Conservation (phyloP, 2,888 invertebrate species). For the Eristalinus aeneus region DNA sequence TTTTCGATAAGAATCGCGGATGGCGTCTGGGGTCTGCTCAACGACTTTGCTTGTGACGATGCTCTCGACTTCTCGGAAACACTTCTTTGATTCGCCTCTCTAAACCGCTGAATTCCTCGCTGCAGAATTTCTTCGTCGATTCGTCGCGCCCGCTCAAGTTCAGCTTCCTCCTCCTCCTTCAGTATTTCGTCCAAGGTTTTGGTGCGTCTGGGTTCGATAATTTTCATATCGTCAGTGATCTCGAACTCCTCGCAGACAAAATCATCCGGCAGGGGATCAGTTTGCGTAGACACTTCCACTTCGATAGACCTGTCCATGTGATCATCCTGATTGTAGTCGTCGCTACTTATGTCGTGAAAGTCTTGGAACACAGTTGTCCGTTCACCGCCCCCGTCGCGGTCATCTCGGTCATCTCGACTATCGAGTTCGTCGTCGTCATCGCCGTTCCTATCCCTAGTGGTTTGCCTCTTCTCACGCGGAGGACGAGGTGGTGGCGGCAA, state of each 20-base stretch:
- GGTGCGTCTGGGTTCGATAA: slow-evolving; percentile 78
- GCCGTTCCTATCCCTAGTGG: slow-evolving; percentile 76
- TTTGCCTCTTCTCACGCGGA: slow-evolving; percentile 84
- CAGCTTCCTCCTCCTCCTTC: slow-evolving; percentile 76
- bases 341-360: slow-evolving; percentile 73
- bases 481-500: slow-evolving; percentile 93
- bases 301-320: slow-evolving; percentile 80
- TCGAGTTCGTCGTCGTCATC: slow-evolving; percentile 75
- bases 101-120: slow-evolving; percentile 81
- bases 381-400: slow-evolving; percentile 73
- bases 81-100: slow-evolving; percentile 83
- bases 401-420: slow-evolving; percentile 73
- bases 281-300: slow-evolving; percentile 91
- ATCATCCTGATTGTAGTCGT: slow-evolving; percentile 76
- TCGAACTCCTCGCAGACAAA: slow-evolving; percentile 84
- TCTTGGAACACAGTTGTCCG: slow-evolving; percentile 55
- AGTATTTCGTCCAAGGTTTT: slow-evolving; percentile 79
- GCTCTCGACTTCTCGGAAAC: slow-evolving; percentile 83
- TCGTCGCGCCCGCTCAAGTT: slow-evolving; percentile 73
- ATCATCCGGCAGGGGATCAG: slow-evolving; percentile 91
- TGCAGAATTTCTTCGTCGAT: slow-evolving; percentile 83
- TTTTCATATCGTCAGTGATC: slow-evolving; percentile 79
- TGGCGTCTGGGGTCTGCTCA: slow-evolving; percentile 83
- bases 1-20: slow-evolving; percentile 84
- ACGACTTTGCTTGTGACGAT: slow-evolving; percentile 83